phyloP scores from a whole-genome alignment of 2,113 vertebrate genomes.

The Dromas ardeola region DNA sequence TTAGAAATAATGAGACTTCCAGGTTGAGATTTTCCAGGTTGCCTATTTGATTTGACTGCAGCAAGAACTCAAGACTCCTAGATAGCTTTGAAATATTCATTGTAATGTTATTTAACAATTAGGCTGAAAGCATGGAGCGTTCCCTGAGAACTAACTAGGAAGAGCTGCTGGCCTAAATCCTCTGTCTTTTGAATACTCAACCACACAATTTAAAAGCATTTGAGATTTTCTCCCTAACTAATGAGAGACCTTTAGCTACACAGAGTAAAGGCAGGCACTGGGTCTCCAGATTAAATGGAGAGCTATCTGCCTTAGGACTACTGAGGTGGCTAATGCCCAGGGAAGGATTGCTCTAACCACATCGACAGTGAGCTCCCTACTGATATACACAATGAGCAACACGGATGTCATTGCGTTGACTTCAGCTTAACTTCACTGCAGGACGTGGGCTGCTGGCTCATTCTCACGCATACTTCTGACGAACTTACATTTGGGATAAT shows the following conservation, averaged over 20 bases:
- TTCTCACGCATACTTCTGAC: background rate
- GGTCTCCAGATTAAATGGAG: background rate
- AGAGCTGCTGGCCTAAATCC: background rate
- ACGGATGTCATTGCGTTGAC: background rate
- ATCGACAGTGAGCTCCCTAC: background rate
- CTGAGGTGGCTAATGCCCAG: background rate
- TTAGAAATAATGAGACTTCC: background rate
- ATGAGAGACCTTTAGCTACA: background rate
- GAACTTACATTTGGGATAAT: background rate
- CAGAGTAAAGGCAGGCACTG: background rate
- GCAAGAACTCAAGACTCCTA: background rate
- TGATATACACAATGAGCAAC: background rate
- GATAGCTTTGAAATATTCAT: conserved; percentile 18
- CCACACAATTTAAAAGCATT: background rate
- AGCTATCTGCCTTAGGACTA: background rate
- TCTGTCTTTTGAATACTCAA: background rate
- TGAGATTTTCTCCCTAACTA: background rate
- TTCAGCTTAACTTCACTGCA: background rate
- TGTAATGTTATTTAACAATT: background rate
- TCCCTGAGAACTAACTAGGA: background rate
- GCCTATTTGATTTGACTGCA: background rate
- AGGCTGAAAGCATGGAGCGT: background rate
- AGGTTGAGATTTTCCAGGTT: background rate
- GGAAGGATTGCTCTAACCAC: background rate
- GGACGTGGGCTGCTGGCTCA: background rate